These are phyloP conservation scores for Bibio marci DNA, from an alignment of 2,888 invertebrate genomes.

Conservation along the genomic window DNA sequence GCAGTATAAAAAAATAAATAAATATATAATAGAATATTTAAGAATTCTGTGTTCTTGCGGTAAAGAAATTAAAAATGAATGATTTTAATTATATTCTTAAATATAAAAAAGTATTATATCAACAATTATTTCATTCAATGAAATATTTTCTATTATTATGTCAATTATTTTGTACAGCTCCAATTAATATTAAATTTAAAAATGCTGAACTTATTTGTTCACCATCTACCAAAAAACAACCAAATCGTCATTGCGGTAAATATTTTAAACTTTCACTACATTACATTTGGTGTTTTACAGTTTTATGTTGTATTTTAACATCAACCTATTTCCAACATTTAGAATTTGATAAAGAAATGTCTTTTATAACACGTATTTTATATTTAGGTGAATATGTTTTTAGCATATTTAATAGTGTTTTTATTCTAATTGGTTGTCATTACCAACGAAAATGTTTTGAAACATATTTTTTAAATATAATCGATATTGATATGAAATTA, in stretches of 20 bases:
- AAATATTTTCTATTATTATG: background rate
- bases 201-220: background rate
- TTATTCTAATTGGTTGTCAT: background rate
- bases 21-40: too few relatives aligned
- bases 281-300: background rate
- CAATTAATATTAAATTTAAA: background rate
- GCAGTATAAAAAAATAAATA: too few relatives aligned
- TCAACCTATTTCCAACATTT: background rate
- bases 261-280: background rate
- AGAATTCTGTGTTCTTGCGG: too few relatives aligned
- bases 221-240: background rate
- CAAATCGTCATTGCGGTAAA: background rate
- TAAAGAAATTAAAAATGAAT: background rate
- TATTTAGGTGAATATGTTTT: conserved; percentile 1
- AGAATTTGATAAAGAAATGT: background rate
- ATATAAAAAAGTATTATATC: background rate
- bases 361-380: background rate
- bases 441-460: background rate
- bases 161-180: background rate
- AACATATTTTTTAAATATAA: background rate
- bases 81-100: background rate
- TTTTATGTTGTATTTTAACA: background rate
- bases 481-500: background rate
- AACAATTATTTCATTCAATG: background rate
- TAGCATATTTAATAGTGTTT: background rate